Base-by-base conservation (phyloP, 2,888 invertebrate species). In the Oscheius sp. region DNA sequence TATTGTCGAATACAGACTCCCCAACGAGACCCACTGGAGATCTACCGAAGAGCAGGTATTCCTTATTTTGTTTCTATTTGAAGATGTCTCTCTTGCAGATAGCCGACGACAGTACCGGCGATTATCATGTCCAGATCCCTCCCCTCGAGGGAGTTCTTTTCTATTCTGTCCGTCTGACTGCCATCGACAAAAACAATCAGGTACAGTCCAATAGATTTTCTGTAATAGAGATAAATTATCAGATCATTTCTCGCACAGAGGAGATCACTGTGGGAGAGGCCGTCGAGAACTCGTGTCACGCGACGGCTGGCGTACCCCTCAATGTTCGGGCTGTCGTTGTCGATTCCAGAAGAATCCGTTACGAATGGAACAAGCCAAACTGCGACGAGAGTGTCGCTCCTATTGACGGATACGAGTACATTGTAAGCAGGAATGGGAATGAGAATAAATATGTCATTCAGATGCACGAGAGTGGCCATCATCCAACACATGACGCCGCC, bases 341-440 rank as follows among this genome's bases (percentile, higher is more conserved):
- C 56, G 77, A 77, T 63, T 56, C 73, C 0, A 63, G 56, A 29
- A 66, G 72, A 13, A 64, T 79, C 55, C 69, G 73, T 12, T 63
- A 79, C 70, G 79, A 79, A 29, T 81, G 81, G 81, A 76, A 79
- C 59, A 76, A 78, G 7, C 87, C 88, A 7, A 72, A 73, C 52
- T 88, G 88, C 72, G 86, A 87, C 58, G 86, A 88, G 55, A 72
- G 78, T 9, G 76, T 76, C 21, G 84, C 85, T 6, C 84, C 84
- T 23, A 85, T 88, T 63, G 84, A 87, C 49, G 87, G 88, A 45
- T 88, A 86, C 73, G 88, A 88, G 74, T 88, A 88, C 76, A 73
- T 83, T 70, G 84, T 86, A 13, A 61, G 69, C 23, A 0, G 18
- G 16, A n/a, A 7, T 29, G n/a, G 3, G 2, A 45, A n/a, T 6